Evolutionary conservation across 2,888 invertebrate genomes (phyloP).

Genomic region (Drosophila kanekoi): DNA sequence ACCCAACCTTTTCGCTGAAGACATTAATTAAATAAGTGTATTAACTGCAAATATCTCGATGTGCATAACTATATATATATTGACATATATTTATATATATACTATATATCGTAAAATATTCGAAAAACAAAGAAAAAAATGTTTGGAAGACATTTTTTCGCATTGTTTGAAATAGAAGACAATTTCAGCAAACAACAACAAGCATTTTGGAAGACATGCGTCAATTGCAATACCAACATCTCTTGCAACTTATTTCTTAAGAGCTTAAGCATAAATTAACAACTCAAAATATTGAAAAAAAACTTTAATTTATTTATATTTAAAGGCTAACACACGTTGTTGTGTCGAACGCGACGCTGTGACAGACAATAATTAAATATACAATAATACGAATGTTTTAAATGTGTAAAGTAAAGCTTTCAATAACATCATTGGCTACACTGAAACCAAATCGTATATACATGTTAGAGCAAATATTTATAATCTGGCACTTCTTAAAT

Average conservation of each 20-base stretch:
- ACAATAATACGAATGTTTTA: conserved; percentile 45
- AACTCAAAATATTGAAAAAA: conserved; percentile 7
- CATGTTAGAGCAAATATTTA: conserved; percentile 49
- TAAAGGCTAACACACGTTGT: conserved; percentile 70
- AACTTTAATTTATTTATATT: conserved; percentile 57
- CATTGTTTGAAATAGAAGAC: conserved; percentile 57
- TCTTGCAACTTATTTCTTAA: conserved; percentile 61
- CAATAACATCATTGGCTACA: conserved; percentile 46
- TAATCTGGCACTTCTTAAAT: conserved; percentile 56
- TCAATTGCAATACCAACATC: conserved; percentile 63
- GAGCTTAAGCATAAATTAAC: conserved; percentile 45
- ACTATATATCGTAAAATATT: conserved; percentile 40
- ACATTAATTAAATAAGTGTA: conserved; percentile 80
- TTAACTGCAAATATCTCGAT: conserved; percentile 68
- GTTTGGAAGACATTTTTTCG: conserved; percentile 82
- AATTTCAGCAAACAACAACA: conserved; percentile 73
- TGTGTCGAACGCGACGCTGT: conserved; percentile 84
- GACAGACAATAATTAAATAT: conserved; percentile 85
- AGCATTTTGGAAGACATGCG: conserved; percentile 82
- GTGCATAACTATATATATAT: conserved; percentile 47
- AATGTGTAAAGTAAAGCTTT: conserved; percentile 48
- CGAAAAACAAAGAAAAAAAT: conserved; percentile 57
- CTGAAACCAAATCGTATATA: conserved; percentile 33
- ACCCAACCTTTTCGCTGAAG: conserved; percentile 45
- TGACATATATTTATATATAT: conserved; percentile 39